Evolutionary conservation across 2,888 invertebrate species (phyloP).

Genomic region (Oligia fasciuncula): DNA sequence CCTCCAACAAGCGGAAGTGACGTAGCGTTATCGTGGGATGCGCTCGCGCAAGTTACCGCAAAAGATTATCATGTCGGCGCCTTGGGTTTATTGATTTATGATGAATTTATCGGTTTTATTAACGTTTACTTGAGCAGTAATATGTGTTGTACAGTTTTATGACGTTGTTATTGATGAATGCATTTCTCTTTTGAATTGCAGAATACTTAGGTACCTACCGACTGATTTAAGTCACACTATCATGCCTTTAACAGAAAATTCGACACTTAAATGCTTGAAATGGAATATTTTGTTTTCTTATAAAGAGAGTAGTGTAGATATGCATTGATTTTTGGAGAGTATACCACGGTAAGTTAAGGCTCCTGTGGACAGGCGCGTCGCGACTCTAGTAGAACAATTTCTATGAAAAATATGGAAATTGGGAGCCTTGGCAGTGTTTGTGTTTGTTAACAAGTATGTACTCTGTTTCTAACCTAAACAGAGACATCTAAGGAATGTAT

Average conservation of each 20-base stretch:
- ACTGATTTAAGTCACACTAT: background rate
- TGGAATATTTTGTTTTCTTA: background rate
- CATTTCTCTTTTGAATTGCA: background rate
- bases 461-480: background rate
- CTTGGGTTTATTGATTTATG: conserved; percentile 50
- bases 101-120: conserved; percentile 35
- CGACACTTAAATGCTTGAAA: background rate
- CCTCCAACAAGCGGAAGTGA: conserved; percentile 74
- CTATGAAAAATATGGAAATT: background rate
- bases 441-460: background rate
- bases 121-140: conserved; percentile 21
- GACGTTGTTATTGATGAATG: conserved; percentile 7
- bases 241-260: background rate
- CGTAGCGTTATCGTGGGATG: conserved; percentile 71
- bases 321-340: background rate
- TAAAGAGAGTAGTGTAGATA: too few relatives aligned
- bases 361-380: background rate
- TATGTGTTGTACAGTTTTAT: conserved; percentile 16
- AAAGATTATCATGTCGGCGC: conserved; percentile 55
- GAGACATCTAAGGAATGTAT: background rate
- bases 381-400: background rate
- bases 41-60: conserved; percentile 64
- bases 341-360: background rate
- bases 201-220: background rate
- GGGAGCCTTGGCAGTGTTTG: background rate